phyloP scores from a whole-genome alignment of 2,888 invertebrate species.

The Calameuta pallipes region DNA sequence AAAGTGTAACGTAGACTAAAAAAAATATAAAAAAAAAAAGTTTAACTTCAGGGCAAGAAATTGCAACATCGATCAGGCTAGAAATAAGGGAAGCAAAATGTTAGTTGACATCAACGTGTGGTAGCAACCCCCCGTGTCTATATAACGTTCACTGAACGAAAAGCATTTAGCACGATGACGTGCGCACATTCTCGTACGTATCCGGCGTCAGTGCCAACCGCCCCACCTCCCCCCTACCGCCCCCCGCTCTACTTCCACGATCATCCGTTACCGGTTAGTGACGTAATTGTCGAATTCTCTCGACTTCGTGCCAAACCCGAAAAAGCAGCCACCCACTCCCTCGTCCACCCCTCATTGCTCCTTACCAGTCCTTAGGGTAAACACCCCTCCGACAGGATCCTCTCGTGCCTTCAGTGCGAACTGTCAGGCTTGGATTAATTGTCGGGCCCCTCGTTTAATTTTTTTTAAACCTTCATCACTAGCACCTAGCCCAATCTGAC shows the following conservation, averaged over 20 bases:
- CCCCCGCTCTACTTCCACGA: conserved; percentile 34
- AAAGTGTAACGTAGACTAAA: neutral
- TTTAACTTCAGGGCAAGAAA: neutral
- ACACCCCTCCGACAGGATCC: conserved; percentile 23
- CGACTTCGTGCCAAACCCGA: conserved; percentile 52
- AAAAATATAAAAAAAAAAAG: neutral
- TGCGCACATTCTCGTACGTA: conserved; percentile 60
- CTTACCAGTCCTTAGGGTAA: conserved; percentile 5
- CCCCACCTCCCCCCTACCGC: conserved; percentile 17
- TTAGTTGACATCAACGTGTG: neutral
- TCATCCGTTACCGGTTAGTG: conserved; percentile 63
- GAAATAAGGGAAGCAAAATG: neutral
- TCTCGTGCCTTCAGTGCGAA: conserved; percentile 18
- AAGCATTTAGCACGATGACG: conserved; percentile 62
- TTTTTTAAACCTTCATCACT: neutral
- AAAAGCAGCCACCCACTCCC: conserved; percentile 14
- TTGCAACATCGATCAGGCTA: neutral
- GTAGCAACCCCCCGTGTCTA: neutral
- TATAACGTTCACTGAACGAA: conserved; percentile 35
- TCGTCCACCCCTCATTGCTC: conserved; percentile 22
- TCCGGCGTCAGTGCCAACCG: conserved; percentile 37
- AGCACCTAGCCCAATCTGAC: neutral
- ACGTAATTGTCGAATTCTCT: conserved; percentile 65
- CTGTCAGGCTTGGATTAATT: conserved; percentile 19
- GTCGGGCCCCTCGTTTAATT: neutral